Evolutionary conservation across 2,113 vertebrate species (phyloP).

Genomic region (Cynoglossus semilaevis): DNA sequence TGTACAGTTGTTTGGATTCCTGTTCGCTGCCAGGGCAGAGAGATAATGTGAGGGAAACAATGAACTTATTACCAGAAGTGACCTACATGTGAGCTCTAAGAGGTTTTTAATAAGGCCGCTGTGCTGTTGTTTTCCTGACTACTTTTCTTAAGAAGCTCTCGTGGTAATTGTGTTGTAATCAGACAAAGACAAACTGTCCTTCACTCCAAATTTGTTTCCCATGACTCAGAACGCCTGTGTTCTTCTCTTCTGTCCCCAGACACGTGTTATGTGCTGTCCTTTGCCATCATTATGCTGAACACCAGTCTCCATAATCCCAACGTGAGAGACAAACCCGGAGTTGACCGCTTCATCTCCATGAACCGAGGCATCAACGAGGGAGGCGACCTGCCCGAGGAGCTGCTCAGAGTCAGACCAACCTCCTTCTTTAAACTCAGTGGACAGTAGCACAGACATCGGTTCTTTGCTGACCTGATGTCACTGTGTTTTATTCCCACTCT

Average conservation of each 20-base stretch:
- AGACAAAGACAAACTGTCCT: no score
- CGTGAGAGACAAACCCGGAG: conserved; percentile 85
- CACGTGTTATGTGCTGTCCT: conserved; percentile 89
- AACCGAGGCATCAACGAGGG: conserved; percentile 92
- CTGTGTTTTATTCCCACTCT: not conserved
- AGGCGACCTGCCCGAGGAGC: conserved; percentile 87
- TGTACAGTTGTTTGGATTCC: conserved; percentile 1
- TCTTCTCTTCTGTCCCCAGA: conserved; percentile 72
- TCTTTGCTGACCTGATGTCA: no score
- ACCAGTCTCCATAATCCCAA: conserved; percentile 93
- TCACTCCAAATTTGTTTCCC: no score
- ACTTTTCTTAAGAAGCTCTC: no score
- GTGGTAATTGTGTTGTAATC: no score
- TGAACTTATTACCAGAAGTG: conserved; percentile 17
- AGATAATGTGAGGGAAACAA: conserved; percentile 10
- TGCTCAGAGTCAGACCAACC: conserved; percentile 78
- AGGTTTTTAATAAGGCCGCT: not conserved
- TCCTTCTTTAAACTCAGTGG: not conserved
- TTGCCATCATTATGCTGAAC: conserved; percentile 91
- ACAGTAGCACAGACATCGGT: not conserved
- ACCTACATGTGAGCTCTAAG: not conserved
- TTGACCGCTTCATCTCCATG: conserved; percentile 89
- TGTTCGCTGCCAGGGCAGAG: not conserved
- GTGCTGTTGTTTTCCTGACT: no score
- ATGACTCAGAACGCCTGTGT: no score